A percentile compares a stretch with the other conserved stretches of the same genome.
phyloP scores from a whole-genome alignment of 1,140 invertebrate genomes.

The Periplaneta americana region DNA sequence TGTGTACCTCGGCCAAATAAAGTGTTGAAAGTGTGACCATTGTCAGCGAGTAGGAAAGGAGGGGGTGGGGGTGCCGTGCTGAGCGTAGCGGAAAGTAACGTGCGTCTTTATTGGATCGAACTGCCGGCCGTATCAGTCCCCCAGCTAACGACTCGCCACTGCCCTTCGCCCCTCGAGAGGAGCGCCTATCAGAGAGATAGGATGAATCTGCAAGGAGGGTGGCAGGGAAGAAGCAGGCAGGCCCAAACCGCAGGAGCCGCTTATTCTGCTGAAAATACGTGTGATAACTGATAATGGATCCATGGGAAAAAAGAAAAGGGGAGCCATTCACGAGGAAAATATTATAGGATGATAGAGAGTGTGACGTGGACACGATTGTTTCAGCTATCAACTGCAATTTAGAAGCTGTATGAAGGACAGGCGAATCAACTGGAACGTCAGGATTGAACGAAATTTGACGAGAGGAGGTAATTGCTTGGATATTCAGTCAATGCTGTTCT shows the following conservation, averaged over 20 bases:
- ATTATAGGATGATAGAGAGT: background rate
- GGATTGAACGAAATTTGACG: background rate
- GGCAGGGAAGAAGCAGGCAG: background rate
- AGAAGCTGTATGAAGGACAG: background rate
- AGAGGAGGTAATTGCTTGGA: background rate
- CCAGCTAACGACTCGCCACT: background rate
- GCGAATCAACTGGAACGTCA: background rate
- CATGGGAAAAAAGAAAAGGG: background rate
- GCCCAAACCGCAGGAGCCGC: background rate
- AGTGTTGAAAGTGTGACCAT: background rate
- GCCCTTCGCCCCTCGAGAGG: background rate
- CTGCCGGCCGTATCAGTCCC: background rate
- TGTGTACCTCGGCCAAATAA: background rate
- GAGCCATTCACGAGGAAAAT: background rate
- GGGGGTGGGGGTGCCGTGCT: background rate
- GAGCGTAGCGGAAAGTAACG: background rate
- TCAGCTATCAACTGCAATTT: background rate
- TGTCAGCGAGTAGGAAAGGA: background rate
- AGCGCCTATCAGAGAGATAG: background rate
- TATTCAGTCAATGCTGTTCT: background rate
- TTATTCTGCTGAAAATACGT: background rate
- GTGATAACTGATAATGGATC: background rate
- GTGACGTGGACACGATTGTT: background rate
- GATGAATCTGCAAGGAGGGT: background rate
- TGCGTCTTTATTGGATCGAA: background rate